Conservation (phyloP, 1,140 invertebrate genomes). For the Drosophila elegans region DNA sequence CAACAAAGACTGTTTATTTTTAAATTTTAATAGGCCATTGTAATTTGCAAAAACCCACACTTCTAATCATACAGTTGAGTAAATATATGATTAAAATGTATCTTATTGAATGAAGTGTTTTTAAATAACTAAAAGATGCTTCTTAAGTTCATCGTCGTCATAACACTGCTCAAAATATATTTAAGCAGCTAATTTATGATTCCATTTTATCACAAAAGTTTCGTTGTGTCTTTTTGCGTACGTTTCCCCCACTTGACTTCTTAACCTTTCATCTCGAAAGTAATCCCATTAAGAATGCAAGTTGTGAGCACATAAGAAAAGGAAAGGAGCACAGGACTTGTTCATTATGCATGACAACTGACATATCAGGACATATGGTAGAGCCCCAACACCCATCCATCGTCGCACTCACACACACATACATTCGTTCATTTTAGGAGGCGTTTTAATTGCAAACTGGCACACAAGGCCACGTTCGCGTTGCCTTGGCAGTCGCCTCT, state of each 20-base stretch:
- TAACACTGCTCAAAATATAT: conserved; percentile 8
- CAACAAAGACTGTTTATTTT: too few species aligned
- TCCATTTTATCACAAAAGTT: conserved; percentile 34
- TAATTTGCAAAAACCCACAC: too few species aligned
- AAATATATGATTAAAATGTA: too few species aligned
- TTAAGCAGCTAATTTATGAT: conserved; percentile 37
- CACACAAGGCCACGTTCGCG: conserved; percentile 56
- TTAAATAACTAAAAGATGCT: too few species aligned
- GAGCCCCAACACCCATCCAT: conserved; percentile 29
- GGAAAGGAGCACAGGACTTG: conserved; percentile 4
- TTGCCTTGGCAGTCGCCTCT: conserved; percentile 35
- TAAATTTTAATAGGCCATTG: too few species aligned
- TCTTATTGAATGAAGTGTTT: neutral
- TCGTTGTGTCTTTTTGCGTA: neutral
- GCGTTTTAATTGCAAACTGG: conserved; percentile 74
- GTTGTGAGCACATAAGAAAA: conserved; percentile 30
- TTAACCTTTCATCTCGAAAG: conserved; percentile 31
- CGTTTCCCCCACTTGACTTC: neutral
- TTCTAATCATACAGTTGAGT: too few species aligned
- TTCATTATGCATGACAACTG: conserved; percentile 76
- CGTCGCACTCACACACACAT: neutral
- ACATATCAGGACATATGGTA: conserved; percentile 73
- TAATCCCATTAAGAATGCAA: conserved; percentile 59
- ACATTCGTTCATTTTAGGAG: conserved; percentile 55
- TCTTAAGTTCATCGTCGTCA: neutral